Percentiles rank a stretch among this genome's conserved stretches.
phyloP scores from a whole-genome alignment of 2,888 invertebrate species.

The Petrolisthes manimaculis region DNA sequence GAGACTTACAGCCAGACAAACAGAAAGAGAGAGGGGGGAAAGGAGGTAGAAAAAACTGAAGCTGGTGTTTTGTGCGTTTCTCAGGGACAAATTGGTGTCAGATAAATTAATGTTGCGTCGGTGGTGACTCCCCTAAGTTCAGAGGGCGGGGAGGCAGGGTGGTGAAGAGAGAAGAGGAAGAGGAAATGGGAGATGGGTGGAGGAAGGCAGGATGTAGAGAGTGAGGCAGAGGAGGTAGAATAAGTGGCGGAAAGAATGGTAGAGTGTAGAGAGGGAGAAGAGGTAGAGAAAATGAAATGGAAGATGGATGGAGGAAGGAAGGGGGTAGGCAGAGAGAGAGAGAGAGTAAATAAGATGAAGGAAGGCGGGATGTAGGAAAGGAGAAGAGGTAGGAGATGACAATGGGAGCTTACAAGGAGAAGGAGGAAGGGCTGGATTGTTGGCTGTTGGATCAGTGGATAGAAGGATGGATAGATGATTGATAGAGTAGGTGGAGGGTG shows the following conservation, averaged over 20 bases:
- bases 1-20: too few species aligned
- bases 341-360: not conserved
- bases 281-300: too few species aligned
- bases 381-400: not conserved
- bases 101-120: slow-evolving; percentile 10
- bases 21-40: too few species aligned
- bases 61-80: slow-evolving; percentile 4
- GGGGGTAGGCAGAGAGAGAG: not conserved
- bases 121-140: not conserved
- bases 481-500: not conserved
- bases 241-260: too few species aligned
- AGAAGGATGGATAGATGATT: not conserved
- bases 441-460: not conserved
- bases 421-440: too few species aligned
- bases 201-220: not conserved
- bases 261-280: too few species aligned
- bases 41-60: not conserved
- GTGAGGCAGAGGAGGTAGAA: too few species aligned
- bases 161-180: not conserved
- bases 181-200: too few species aligned
- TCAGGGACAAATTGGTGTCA: slow-evolving; percentile 12
- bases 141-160: not conserved
- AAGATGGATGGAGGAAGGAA: not conserved
- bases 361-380: too few species aligned
- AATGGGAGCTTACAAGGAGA: too few species aligned